Conservation (phyloP, 2,888 invertebrate genomes). For the Zeuzera pyrina region DNA sequence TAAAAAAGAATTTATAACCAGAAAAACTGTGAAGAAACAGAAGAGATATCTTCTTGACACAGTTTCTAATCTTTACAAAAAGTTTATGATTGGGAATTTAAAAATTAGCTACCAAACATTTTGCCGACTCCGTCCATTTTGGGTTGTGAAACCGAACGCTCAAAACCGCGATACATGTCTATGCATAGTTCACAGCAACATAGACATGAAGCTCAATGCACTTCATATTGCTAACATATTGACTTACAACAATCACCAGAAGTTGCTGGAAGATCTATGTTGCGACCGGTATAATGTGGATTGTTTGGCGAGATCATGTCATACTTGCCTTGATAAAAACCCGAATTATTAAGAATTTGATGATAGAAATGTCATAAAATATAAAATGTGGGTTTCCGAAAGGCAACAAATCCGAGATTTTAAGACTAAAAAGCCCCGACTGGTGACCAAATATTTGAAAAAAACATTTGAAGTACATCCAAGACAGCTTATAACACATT, state of each 20-base stretch:
- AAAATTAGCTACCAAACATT: slow-evolving; percentile 14
- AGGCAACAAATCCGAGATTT: slow-evolving; percentile 16
- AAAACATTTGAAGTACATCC: slow-evolving; percentile 17
- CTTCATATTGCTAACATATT: slow-evolving; percentile 14
- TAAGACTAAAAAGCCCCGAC: slow-evolving; percentile 16
- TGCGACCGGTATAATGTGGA: slow-evolving; percentile 16
- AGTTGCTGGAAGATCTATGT: slow-evolving; percentile 15
- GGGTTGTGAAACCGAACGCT: slow-evolving; percentile 20
- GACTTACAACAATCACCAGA: slow-evolving; percentile 13
- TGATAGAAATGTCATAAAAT: slow-evolving; percentile 13
- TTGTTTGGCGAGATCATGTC: slow-evolving; percentile 17
- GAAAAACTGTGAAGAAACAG: slow-evolving; percentile 21
- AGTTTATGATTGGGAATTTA: slow-evolving; percentile 14
- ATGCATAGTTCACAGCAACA: slow-evolving; percentile 17
- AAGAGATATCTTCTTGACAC: slow-evolving; percentile 20
- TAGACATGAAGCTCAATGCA: slow-evolving; percentile 16
- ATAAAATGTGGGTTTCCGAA: slow-evolving; percentile 16
- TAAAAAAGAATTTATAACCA: slow-evolving; percentile 21
- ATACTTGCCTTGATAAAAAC: slow-evolving; percentile 15
- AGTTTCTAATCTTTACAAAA: slow-evolving; percentile 21
- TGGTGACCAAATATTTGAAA: slow-evolving; percentile 19
- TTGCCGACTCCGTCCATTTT: slow-evolving; percentile 21
- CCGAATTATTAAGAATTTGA: slow-evolving; percentile 18
- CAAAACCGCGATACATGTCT: slow-evolving; percentile 20
- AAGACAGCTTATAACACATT: slow-evolving; percentile 17